phyloP scores from a whole-genome alignment of 2,797 vertebrate species.

The Urocyon cinereoargenteus region DNA sequence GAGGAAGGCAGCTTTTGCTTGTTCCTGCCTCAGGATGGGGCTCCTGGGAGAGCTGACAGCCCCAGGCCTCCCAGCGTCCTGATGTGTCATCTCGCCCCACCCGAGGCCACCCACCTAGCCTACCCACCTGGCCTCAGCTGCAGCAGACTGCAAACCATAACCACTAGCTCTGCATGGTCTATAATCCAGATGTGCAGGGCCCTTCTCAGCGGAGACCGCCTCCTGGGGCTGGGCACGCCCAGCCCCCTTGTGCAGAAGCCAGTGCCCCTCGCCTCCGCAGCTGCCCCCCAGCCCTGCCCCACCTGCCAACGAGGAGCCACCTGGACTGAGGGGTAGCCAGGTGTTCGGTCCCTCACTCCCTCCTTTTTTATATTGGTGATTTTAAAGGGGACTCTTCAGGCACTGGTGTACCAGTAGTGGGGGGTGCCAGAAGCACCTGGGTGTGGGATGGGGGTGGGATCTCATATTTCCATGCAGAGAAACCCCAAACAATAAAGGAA shows the following conservation, averaged over 20 bases:
- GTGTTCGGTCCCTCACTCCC: neutral
- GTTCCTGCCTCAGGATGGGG: constrained; percentile 31
- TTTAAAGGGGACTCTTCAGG: constrained; percentile 65
- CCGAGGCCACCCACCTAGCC: neutral
- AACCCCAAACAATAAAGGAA: constrained; percentile 75
- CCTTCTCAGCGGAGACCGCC: neutral
- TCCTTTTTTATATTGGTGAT: constrained; percentile 76
- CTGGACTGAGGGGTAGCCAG: neutral
- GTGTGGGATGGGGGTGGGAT: neutral
- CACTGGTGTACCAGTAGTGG: neutral
- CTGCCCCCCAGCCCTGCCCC: neutral
- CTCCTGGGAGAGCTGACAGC: neutral
- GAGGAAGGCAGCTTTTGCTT: constrained; percentile 53
- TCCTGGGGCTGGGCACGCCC: neutral
- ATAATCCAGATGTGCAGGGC: neutral
- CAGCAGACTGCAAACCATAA: constrained; percentile 13
- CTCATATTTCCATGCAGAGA: constrained; percentile 43
- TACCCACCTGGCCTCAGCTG: neutral
- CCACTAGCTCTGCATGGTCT: constrained; percentile 64
- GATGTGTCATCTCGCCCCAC: neutral
- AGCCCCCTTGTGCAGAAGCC: constrained; percentile 33
- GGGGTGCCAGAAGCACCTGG: constrained; percentile 57
- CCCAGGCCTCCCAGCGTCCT: neutral
- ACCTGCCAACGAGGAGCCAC: neutral
- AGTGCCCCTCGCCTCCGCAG: neutral